Evolutionary conservation across 64 coral and sea anemone species (phyloP).

Genomic region (Exaiptasia diaphana): DNA sequence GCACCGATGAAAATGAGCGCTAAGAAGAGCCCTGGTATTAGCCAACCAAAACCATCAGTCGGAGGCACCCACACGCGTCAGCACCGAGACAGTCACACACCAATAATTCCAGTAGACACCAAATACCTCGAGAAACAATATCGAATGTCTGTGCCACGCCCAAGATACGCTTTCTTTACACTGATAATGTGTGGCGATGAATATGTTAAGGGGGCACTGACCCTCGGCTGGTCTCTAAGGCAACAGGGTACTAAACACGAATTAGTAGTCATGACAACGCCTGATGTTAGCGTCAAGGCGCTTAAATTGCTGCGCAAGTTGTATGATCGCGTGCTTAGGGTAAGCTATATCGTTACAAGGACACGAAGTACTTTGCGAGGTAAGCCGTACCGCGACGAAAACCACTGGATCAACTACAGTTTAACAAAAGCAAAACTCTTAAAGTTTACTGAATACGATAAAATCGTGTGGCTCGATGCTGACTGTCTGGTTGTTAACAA

Average conservation of each 20-base stretch:
- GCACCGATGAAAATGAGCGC: too few relatives aligned
- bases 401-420: conserved; percentile 64
- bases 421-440: conserved; percentile 78
- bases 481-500: conserved; percentile 58
- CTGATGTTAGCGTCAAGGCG: conserved; percentile 57
- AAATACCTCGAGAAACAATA: conserved; percentile 43
- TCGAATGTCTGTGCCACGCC: conserved; percentile 47
- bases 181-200: conserved; percentile 81
- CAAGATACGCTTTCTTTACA: conserved; percentile 71
- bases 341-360: conserved; percentile 52
- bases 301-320: conserved; percentile 61
- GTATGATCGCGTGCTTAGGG: conserved; percentile 63
- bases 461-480: conserved; percentile 73
- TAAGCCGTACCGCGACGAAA: conserved; percentile 46
- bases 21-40: too few relatives aligned
- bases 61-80: too few relatives aligned
- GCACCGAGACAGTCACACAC: neutral
- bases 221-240: conserved; percentile 78
- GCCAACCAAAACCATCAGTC: too few relatives aligned
- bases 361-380: conserved; percentile 44
- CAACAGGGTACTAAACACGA: conserved; percentile 66
- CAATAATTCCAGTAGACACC: neutral
- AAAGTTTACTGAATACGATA: conserved; percentile 70
- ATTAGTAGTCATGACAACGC: conserved; percentile 77
- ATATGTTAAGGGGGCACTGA: conserved; percentile 57